phyloP scores from a whole-genome alignment of 2,113 vertebrate genomes.

The Silurus asotus region DNA sequence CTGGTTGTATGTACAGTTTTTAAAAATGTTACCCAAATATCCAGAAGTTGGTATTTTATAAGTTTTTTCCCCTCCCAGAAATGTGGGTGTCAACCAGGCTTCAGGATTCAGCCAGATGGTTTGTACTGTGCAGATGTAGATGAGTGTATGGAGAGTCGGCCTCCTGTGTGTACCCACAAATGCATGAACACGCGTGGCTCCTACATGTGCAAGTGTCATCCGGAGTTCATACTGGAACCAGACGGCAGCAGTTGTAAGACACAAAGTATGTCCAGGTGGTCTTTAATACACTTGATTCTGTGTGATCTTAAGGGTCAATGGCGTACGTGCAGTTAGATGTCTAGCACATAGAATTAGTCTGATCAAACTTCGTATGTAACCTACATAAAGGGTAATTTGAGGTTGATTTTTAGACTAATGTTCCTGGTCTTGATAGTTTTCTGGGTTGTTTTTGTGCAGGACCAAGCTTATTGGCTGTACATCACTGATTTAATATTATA shows the following conservation, averaged over 20 bases:
- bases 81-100: slow-evolving; percentile 81
- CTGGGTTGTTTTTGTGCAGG: background rate
- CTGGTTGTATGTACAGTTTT: background rate
- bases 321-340: background rate
- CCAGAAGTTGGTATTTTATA: background rate
- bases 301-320: background rate
- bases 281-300: background rate
- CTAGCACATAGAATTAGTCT: background rate
- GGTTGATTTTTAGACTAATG: no score
- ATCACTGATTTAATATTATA: background rate
- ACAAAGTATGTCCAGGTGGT: slow-evolving; percentile 66
- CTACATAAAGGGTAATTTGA: background rate
- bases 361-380: background rate
- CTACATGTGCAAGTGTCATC: slow-evolving; percentile 78
- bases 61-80: slow-evolving; percentile 63
- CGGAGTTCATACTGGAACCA: slow-evolving; percentile 80
- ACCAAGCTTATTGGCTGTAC: background rate
- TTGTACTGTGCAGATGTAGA: slow-evolving; percentile 77
- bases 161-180: slow-evolving; percentile 75
- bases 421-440: background rate
- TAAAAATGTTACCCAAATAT: background rate
- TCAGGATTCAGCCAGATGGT: slow-evolving; percentile 60
- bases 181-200: slow-evolving; percentile 80
- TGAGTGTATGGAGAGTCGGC: slow-evolving; percentile 68
- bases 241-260: slow-evolving; percentile 82